Percentiles rank a stretch among this genome's conserved stretches.
Conservation (phyloP, 2,797 vertebrate species). For the Chromis chromis region DNA sequence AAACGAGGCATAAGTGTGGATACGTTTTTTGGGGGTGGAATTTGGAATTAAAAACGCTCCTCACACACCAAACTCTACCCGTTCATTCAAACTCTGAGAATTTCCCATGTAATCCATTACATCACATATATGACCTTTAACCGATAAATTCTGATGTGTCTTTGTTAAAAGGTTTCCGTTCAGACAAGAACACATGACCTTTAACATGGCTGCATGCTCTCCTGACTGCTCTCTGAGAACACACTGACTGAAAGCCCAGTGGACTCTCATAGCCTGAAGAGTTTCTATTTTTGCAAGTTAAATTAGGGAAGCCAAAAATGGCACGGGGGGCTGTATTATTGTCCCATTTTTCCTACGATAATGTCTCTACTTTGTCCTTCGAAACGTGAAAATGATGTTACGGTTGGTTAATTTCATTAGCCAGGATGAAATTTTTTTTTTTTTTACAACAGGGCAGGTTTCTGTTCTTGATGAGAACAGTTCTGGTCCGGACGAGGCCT, state of each 20-base stretch:
- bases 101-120: too few species aligned
- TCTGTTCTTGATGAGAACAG: slow-evolving; percentile 2
- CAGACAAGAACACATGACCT: slow-evolving; percentile 48
- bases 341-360: slow-evolving; percentile 56
- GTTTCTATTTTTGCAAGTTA: slow-evolving; percentile 67
- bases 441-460: neutral
- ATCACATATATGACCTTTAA: neutral
- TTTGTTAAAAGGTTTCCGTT: slow-evolving; percentile 22
- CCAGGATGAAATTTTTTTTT: too few species aligned
- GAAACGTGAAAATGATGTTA: slow-evolving; percentile 31
- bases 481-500: neutral
- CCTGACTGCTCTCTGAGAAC: slow-evolving; percentile 45
- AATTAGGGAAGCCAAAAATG: slow-evolving; percentile 73
- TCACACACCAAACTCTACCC: too few species aligned
- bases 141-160: neutral
- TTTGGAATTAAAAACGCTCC: too few species aligned
- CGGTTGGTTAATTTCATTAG: slow-evolving; percentile 2
- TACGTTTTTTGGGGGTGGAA: too few species aligned
- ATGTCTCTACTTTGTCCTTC: slow-evolving; percentile 51
- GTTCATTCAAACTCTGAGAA: too few species aligned
- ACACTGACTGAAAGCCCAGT: slow-evolving; percentile 57
- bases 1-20: too few species aligned
- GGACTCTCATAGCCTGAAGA: slow-evolving; percentile 64
- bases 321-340: slow-evolving; percentile 49
- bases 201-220: slow-evolving; percentile 47